Percentiles rank a stretch among this genome's conserved stretches.
These are phyloP conservation scores for Lasioglossum albipes DNA, from an alignment of 1,140 invertebrate species.

Conservation along the genomic window DNA sequence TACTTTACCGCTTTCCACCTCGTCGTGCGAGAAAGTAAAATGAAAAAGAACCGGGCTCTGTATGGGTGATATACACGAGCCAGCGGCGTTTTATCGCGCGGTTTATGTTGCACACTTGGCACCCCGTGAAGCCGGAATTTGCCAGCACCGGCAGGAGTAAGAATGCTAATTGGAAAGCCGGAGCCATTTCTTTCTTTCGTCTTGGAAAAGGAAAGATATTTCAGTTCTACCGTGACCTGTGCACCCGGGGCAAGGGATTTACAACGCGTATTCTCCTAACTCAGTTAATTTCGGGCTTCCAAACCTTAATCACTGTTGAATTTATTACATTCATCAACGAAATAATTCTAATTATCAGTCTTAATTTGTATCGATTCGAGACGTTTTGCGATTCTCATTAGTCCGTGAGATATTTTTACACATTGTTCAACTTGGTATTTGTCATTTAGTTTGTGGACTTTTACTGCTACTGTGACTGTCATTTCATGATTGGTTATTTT, in stretches of 20 bases:
- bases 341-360: too few species aligned
- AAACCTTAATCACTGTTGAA: neutral
- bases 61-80: slow-evolving; percentile 55
- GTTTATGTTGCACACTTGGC: slow-evolving; percentile 69
- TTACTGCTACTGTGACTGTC: neutral
- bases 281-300: neutral
- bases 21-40: slow-evolving; percentile 58
- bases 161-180: slow-evolving; percentile 73
- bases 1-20: slow-evolving; percentile 60
- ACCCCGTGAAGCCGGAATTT: slow-evolving; percentile 56
- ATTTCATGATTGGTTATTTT: neutral
- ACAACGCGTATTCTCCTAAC: neutral
- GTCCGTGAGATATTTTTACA: too few species aligned
- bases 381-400: too few species aligned
- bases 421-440: too few species aligned
- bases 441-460: neutral
- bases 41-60: slow-evolving; percentile 47
- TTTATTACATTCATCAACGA: too few species aligned
- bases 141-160: slow-evolving; percentile 58
- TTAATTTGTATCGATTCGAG: too few species aligned
- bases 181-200: slow-evolving; percentile 63
- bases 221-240: neutral
- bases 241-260: slow-evolving; percentile 2
- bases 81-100: slow-evolving; percentile 71
- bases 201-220: slow-evolving; percentile 51